Evolutionary conservation across 1,140 invertebrate species (phyloP).

Genomic region (Lordiphosa stackelbergi): DNA sequence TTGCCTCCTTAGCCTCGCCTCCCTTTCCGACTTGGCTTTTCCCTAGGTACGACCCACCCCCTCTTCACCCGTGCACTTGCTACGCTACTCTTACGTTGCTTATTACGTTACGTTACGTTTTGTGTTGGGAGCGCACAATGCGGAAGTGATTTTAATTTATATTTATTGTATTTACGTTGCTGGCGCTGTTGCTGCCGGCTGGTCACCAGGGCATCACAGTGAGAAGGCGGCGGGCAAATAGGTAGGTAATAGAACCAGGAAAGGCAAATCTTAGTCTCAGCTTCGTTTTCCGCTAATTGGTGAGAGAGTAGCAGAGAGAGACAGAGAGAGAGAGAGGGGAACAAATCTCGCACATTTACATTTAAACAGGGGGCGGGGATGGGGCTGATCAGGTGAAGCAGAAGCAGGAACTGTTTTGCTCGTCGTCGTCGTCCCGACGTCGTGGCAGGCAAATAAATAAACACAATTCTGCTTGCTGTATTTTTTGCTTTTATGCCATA

Average conservation of each 20-base stretch:
- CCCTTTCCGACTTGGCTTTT: constrained; percentile 14
- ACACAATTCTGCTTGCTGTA: constrained; percentile 48
- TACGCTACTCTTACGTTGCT: constrained; percentile 53
- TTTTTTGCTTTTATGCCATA: constrained; percentile 36
- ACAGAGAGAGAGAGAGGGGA: constrained; percentile 6
- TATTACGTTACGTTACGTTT: constrained; percentile 64
- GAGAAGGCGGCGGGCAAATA: constrained; percentile 1
- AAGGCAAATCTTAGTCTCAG: constrained; percentile 42
- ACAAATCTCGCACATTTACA: constrained; percentile 10
- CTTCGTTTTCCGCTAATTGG: constrained; percentile 66
- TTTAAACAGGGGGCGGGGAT: neutral
- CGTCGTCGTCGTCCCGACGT: constrained; percentile 19
- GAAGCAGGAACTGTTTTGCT: constrained; percentile 72
- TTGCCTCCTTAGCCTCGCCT: constrained; percentile 13
- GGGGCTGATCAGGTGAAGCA: constrained; percentile 46
- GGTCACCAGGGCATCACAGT: constrained; percentile 46
- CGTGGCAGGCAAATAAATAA: constrained; percentile 49
- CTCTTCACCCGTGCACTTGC: constrained; percentile 54
- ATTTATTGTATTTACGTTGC: constrained; percentile 75
- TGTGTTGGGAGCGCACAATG: constrained; percentile 63
- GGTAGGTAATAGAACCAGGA: constrained; percentile 35
- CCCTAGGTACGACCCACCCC: constrained; percentile 41
- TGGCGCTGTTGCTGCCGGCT: constrained; percentile 24
- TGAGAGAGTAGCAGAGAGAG: constrained; percentile 29
- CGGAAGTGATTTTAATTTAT: constrained; percentile 78